Evolutionary conservation across 2,888 invertebrate genomes (phyloP), one percentile per base, ranked within the genome.

Genomic region (Agonopterix alstromeriana): DNA sequence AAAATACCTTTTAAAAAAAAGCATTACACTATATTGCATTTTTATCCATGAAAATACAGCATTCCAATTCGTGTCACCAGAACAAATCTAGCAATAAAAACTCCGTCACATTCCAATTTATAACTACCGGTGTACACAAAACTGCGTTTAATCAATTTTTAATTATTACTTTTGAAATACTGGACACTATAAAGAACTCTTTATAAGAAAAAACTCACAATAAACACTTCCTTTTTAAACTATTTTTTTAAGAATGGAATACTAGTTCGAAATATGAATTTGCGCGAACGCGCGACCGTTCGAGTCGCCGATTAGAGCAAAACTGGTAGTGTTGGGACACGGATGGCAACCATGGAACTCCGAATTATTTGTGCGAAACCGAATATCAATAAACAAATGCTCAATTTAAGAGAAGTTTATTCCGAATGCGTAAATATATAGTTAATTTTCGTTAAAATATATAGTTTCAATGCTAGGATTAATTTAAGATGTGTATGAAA

Each of bases 291-390:
- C 75, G 73, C 82, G 80, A 64, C 77, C 76, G 74, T 54, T 58
- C 61, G 48, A 58, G 52, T 53, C 69, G 70, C 70, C 66, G 72
- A 55, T 66, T 57, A 55, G 67, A 71, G 73, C 63, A 55, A 57
- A 61, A 83, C 83, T 83, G 76, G 57, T 77, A 80, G 83, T 69
- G 82, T 68, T 63, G 81, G 57, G 74, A 65, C 61, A 59, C 49
- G 56, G 48, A 17, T 42, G 17, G 42, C 12, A 10, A 42, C 42
- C 17, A 8, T 27, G 27, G 27, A 27, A 27, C 27, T 27, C 27
- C 27, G 27, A 27, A 27, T 27, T 5, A 27, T 27, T 5, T 27
- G 27, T 27, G 27, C 27, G 27, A 27, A 27, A 27, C 27, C 27
- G 27, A 27, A 27, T 27, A 27, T 27, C 5, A 27, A 27, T 27